phyloP scores from a whole-genome alignment of 2,888 invertebrate species.

The Epirrhoe tristata region DNA sequence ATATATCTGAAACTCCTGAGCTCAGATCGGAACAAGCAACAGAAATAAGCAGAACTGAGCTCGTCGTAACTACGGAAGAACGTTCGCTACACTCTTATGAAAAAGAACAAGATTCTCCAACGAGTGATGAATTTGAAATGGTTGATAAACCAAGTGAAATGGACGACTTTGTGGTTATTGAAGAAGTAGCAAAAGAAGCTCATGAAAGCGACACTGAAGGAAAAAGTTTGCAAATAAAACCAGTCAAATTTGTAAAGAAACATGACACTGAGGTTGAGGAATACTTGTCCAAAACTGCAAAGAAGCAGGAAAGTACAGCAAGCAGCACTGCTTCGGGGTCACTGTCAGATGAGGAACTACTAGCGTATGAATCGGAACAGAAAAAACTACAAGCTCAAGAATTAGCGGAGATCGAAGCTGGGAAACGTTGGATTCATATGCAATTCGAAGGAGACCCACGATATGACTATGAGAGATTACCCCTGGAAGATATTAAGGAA shows the following conservation, averaged over 20 bases:
- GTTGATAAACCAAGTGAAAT: constrained; percentile 94
- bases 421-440: constrained; percentile 96
- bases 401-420: constrained; percentile 87
- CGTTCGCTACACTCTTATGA: constrained; percentile 81
- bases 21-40: constrained; percentile 79
- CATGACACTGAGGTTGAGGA: constrained; percentile 90
- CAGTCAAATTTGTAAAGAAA: constrained; percentile 82
- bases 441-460: constrained; percentile 92
- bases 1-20: constrained; percentile 86
- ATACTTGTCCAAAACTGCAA: constrained; percentile 89
- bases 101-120: constrained; percentile 90
- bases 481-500: constrained; percentile 96
- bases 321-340: constrained; percentile 84
- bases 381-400: constrained; percentile 78
- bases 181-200: constrained; percentile 95
- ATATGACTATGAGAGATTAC: constrained; percentile 93
- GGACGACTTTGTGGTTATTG: constrained; percentile 95
- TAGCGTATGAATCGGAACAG: constrained; percentile 89
- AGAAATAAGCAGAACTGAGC: constrained; percentile 84
- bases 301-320: constrained; percentile 84
- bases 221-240: constrained; percentile 90
- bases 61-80: constrained; percentile 86
- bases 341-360: constrained; percentile 86
- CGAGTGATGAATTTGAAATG: constrained; percentile 94
- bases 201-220: constrained; percentile 93